phyloP scores from a whole-genome alignment of 2,797 vertebrate species.

The Enteromius mattozi region DNA sequence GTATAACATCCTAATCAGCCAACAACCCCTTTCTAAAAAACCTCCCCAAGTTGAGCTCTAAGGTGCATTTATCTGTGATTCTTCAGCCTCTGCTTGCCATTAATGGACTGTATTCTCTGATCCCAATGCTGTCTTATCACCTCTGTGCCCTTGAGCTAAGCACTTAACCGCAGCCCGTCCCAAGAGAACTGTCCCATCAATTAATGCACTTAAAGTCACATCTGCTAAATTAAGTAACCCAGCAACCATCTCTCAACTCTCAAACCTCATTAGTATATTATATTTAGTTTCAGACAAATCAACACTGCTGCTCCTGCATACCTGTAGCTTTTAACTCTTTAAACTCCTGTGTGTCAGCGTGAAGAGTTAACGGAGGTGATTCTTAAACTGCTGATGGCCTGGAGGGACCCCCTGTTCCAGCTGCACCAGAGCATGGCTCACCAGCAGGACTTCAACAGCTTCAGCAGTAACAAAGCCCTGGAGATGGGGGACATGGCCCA shows the following conservation, averaged over 20 bases:
- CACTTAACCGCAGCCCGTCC: conserved; percentile 20
- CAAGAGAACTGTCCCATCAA: conserved; percentile 1
- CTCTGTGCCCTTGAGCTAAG: conserved; percentile 16
- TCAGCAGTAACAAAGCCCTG: conserved; percentile 81
- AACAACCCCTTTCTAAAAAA: neutral
- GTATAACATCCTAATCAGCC: conserved; percentile 26
- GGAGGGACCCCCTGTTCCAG: conserved; percentile 82
- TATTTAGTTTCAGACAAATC: neutral
- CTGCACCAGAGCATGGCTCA: conserved; percentile 79
- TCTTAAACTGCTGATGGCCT: conserved; percentile 82
- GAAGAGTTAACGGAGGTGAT: conserved; percentile 83
- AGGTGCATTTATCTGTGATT: neutral
- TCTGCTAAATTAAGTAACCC: conserved; percentile 25
- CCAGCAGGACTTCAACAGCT: conserved; percentile 73
- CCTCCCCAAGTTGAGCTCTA: neutral
- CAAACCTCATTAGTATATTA: neutral
- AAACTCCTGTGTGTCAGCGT: conserved; percentile 66
- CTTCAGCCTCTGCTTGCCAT: neutral
- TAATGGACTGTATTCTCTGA: conserved; percentile 4
- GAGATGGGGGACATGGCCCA: conserved; percentile 84
- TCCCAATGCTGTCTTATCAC: conserved; percentile 3
- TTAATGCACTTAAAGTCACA: conserved; percentile 19
- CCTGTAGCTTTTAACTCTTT: neutral
- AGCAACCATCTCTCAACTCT: conserved; percentile 21
- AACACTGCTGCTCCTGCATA: neutral